Conservation (phyloP, 2,888 invertebrate species). For the Erpobdella octoculata region DNA sequence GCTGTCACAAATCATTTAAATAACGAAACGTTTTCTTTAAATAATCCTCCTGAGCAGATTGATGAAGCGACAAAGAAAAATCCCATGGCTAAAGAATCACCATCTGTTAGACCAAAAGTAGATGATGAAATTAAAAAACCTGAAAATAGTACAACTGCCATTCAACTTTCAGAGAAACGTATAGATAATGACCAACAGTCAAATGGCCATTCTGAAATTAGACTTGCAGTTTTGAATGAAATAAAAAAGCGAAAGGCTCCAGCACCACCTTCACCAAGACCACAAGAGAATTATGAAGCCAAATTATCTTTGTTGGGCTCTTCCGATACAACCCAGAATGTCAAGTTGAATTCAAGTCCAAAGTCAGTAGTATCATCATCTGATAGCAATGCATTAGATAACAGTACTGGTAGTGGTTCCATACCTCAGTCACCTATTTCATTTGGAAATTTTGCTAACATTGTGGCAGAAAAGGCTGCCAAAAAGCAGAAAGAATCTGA, state of each 20-base stretch:
- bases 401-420: not conserved
- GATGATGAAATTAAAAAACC: no score
- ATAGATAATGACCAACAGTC: no score
- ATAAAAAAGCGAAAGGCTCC: not conserved
- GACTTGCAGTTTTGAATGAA: no score
- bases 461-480: constrained; percentile 21
- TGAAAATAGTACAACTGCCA: no score
- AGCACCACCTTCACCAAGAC: not conserved
- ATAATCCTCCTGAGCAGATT: no score
- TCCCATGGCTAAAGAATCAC: no score
- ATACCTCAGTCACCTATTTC: not conserved
- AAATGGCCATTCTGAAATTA: no score
- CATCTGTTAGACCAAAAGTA: no score
- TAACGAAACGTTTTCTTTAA: no score
- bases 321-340: not conserved
- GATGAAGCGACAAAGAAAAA: no score
- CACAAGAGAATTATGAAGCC: not conserved
- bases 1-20: no score
- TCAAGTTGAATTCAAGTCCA: not conserved
- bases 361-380: not conserved
- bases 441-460: constrained; percentile 5
- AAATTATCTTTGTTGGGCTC: not conserved
- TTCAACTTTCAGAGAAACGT: no score
- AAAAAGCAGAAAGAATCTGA: constrained; percentile 6
- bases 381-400: not conserved